Conservation (phyloP, 2,113 vertebrate species). For the Tauraco erythrolophus region DNA sequence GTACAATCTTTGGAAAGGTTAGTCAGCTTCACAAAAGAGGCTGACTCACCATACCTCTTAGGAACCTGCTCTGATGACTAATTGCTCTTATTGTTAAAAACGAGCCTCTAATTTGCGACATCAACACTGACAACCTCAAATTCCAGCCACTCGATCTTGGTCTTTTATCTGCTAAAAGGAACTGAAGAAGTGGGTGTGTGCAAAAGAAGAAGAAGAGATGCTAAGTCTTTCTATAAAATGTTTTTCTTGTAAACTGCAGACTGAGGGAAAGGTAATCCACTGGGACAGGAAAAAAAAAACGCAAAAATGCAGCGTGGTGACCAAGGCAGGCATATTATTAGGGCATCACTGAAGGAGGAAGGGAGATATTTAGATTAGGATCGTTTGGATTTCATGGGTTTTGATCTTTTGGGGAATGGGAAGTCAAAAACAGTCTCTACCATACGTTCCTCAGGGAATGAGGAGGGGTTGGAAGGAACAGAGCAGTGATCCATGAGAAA, state of each 20-base stretch:
- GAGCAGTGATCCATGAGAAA: background rate
- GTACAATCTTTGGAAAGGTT: background rate
- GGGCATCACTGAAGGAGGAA: background rate
- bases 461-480: background rate
- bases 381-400: background rate
- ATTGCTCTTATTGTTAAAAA: slow-evolving; percentile 55
- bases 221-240: background rate
- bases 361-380: background rate
- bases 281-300: background rate
- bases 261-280: background rate
- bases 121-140: slow-evolving; percentile 42
- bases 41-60: slow-evolving; percentile 47
- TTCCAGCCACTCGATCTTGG: slow-evolving; percentile 4
- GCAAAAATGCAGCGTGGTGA: background rate
- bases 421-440: background rate
- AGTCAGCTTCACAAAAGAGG: background rate
- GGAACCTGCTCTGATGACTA: slow-evolving; percentile 42
- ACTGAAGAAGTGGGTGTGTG: background rate
- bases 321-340: background rate
- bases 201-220: background rate
- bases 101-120: slow-evolving; percentile 30
- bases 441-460: rapidly evolving
- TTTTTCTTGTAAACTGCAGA: background rate
- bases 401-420: background rate
- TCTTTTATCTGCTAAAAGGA: slow-evolving; percentile 3